These are phyloP conservation scores for Slavum lentiscoides DNA, from an alignment of 2,888 invertebrate genomes.

Conservation along the genomic window DNA sequence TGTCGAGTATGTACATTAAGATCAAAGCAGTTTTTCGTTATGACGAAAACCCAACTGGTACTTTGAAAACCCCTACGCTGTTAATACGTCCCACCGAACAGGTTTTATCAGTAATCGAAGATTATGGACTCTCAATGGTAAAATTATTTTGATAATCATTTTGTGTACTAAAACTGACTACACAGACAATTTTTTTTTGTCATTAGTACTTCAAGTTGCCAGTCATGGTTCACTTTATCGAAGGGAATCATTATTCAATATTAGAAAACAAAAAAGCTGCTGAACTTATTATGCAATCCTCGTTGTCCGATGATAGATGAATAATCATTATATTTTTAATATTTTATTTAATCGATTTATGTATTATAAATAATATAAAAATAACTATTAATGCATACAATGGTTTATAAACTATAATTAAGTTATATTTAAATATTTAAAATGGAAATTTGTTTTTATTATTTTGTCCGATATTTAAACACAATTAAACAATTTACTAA, in stretches of 20 bases:
- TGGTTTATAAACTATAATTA: too few species aligned
- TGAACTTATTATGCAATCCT: constrained; percentile 66
- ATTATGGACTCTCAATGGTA: constrained; percentile 67
- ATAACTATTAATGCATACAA: too few species aligned
- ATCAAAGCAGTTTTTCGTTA: constrained; percentile 64
- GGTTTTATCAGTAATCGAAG: constrained; percentile 65
- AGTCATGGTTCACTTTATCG: constrained; percentile 68
- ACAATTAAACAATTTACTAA: too few species aligned
- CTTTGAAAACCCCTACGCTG: constrained; percentile 65
- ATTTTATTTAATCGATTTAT: too few species aligned
- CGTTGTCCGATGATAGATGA: neutral
- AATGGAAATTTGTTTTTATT: too few species aligned
- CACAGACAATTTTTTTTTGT: constrained; percentile 45
- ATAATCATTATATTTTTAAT: too few species aligned
- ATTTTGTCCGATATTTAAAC: too few species aligned
- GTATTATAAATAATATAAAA: too few species aligned
- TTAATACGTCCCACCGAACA: constrained; percentile 69
- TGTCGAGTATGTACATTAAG: constrained; percentile 63
- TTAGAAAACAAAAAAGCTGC: constrained; percentile 69
- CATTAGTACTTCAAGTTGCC: constrained; percentile 63
- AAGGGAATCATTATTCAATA: constrained; percentile 74
- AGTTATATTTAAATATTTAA: too few species aligned
- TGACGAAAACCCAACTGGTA: constrained; percentile 58
- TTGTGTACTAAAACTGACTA: neutral
- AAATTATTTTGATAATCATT: constrained; percentile 22